Base-by-base conservation (phyloP, 2,113 vertebrate genomes). In the Carassius gibelio region DNA sequence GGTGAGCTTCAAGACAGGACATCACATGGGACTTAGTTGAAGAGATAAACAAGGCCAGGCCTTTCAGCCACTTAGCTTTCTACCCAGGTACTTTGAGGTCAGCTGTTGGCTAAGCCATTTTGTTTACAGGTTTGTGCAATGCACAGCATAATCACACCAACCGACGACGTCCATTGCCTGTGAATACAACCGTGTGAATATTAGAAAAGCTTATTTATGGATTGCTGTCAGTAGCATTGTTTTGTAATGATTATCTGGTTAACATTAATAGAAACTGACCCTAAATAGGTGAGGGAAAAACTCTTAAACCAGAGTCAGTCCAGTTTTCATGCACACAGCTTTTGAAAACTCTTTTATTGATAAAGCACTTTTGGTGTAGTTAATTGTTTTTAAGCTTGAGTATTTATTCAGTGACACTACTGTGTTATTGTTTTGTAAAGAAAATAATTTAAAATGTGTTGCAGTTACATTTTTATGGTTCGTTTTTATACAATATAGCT, bases 1-100 rank as follows among this genome's bases (percentile, higher is more conserved):
- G 26, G 36, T 48, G 5, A 30, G 42, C 14, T 14, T 57, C 26
- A 64, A 55, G 52, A 66, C 50, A 55, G 81, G 13, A 83, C 81
- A 74, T 72, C 81, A 83, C 81, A 74, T 74, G 68, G 30, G 68
- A 72, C 50, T 83, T 66, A 50, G 78, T 26, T 74, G 80, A 69
- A 83, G 66, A 74, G 81, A 83, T 83, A 83, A 83, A 83, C 81
- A 83, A 57, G 50, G 64, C 50, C n/a, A 50, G 64, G 62, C 81
- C 21, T 42, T 82, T 72, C 81, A 72, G 80, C 48, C 48, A 68
- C 62, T 81, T 81, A 69, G 80, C 50, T 59, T 50, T 26, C 30
- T 38, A 17, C 81, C 81, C 34, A 72, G 80, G 80, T 81, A 68
- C 61, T 81, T 69, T 52, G 10, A 72, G 81, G 81, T 55, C 66